Base-by-base conservation (phyloP, 2,888 invertebrate species). In the Tuta absoluta region DNA sequence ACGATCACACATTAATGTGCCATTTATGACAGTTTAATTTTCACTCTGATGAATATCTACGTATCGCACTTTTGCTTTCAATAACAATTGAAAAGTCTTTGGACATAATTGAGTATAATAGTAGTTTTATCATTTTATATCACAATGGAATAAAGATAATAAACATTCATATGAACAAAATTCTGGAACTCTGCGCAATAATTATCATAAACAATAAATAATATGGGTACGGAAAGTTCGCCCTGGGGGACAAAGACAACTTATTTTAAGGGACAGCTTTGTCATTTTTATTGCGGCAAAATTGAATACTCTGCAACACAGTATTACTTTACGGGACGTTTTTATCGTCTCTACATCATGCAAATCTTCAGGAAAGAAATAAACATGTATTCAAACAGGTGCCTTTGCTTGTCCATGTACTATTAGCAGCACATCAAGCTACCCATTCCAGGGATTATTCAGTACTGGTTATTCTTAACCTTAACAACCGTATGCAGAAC, bases 21-120 rank as follows among this genome's bases (percentile, higher is more conserved):
- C 17, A 56, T 56, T 56, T 56, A 56, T 56, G 56, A 56, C 56
- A 56, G 56, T 56, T 56, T 56, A 56, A 56, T 56, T 28, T 56
- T 24, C 56, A 56, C 56, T 56, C 23, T 24, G 28, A 28, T 56
- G 56, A 24, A 1, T 5, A 56, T 24, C 24, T 14, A 28, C 23
- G 23, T 24, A 56, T 7, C 23, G 28, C n/a, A 23, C n/a, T 56
- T 56, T 56, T 56, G 24, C 24, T 56, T 56, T 56, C 56, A 56
- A 28, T 56, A 24, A 56, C 28, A n/a, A n/a, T 23, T 24, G 56
- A 33, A 21, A 14, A 28, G 12, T 2, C 23, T 56, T 49, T 19
- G 49, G 19, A 7, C 17, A 23, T 23, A 49, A 17, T 24, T 53
- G 24, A n/a, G 28, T 14, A 5, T 24, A n/a, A 51, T 21, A 19